These are phyloP conservation scores for Osmerus mordax DNA, from an alignment of 2,113 vertebrate genomes.

Conservation along the genomic window DNA sequence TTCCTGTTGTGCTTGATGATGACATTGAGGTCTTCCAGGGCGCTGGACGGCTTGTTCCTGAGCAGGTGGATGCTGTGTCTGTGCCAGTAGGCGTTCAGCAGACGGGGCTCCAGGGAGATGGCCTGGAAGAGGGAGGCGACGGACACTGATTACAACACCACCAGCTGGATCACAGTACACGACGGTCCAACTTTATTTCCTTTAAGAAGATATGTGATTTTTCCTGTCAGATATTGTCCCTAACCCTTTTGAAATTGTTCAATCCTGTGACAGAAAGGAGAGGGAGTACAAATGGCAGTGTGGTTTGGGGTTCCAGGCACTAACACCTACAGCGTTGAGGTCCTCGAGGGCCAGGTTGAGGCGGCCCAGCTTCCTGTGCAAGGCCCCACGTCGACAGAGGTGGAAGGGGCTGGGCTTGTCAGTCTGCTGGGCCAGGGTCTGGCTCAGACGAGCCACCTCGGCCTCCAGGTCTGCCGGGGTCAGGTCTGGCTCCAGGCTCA, in stretches of 20 bases:
- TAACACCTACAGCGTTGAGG: slow-evolving; percentile 70
- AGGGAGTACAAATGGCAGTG: not conserved
- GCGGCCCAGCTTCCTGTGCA: slow-evolving; percentile 72
- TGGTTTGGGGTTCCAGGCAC: not conserved
- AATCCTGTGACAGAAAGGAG: not conserved
- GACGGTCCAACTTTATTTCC: too few species aligned
- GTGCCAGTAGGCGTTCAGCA: slow-evolving; percentile 77
- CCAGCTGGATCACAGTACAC: too few species aligned
- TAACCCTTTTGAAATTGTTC: too few species aligned
- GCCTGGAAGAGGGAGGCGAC: slow-evolving; percentile 45
- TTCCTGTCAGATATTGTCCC: too few species aligned
- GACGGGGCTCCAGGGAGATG: slow-evolving; percentile 67
- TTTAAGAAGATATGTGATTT: too few species aligned
- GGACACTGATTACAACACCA: too few species aligned
- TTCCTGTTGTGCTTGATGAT: slow-evolving; percentile 71
- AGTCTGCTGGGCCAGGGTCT: slow-evolving; percentile 52
- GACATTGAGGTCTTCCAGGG: slow-evolving; percentile 73
- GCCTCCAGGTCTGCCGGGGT: slow-evolving; percentile 49
- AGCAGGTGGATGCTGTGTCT: slow-evolving; percentile 76
- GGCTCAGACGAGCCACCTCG: slow-evolving; percentile 57
- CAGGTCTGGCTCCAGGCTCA: slow-evolving; percentile 39
- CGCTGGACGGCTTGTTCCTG: slow-evolving; percentile 64
- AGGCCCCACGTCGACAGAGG: slow-evolving; percentile 69
- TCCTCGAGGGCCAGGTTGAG: slow-evolving; percentile 68
- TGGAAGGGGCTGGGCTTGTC: slow-evolving; percentile 54